Evolutionary conservation across 2,888 invertebrate species (phyloP), one percentile per base, ranked within the genome.

Genomic region (Erpobdella octoculata): DNA sequence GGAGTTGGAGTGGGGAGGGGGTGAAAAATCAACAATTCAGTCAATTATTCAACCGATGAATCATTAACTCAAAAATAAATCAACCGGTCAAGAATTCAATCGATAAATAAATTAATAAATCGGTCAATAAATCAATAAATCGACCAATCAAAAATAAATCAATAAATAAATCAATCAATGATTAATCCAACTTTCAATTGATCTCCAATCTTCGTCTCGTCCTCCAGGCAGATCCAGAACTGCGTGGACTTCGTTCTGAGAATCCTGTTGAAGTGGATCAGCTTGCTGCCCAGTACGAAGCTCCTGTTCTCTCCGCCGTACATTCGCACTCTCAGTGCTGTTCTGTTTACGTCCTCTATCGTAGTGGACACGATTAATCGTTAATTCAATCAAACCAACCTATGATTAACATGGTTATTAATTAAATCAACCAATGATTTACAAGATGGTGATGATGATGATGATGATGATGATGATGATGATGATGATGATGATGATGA

Each of bases 401-500:
- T n/a, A n/a, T n/a, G n/a, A n/a, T n/a, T n/a, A n/a, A n/a, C n/a
- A n/a, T n/a, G n/a, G n/a, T n/a, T n/a, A n/a, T n/a, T n/a, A n/a
- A n/a, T n/a, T n/a, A n/a, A n/a, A n/a, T n/a, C n/a, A n/a, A n/a
- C n/a, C n/a, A n/a, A 68, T 68, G 48, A 68, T 68, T 21, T 58
- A 58, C 25, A 68, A 58, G 68, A 68, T 68, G 68, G 48, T 68
- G 68, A 68, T 68, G 68, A 68, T 68, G 68, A 68, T 68, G 68
- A 68, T 68, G 68, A 68, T 68, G 68, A 65, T 64, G 61, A 36
- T 64, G 35, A 5, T 64, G 62, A 70, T 64, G 70, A 70, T 64
- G 46, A 38, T 62, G 61, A 70, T 64, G 70, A 65, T 36, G 70
- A 70, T 64, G 71, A 68, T 72, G 70, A 74, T 72, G 72, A 68